Conservation (phyloP, 2,113 vertebrate species). For the Leuciscus idus region DNA sequence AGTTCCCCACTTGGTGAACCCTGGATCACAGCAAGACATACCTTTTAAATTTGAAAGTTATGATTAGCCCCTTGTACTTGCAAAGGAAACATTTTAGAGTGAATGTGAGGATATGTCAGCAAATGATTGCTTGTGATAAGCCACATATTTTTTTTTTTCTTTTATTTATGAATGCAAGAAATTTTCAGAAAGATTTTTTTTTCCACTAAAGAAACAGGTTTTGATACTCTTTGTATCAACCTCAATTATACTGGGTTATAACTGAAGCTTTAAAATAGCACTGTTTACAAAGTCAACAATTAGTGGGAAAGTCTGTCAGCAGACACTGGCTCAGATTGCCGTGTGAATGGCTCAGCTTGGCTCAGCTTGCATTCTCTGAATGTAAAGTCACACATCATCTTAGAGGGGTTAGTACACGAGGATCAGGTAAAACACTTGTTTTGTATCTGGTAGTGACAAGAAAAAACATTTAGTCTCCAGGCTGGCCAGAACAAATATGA, state of each 20-base stretch:
- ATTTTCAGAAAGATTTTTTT: constrained; percentile 63
- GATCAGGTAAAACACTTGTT: constrained; percentile 53
- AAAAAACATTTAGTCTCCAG: constrained; percentile 20
- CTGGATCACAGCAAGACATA: too few relatives aligned
- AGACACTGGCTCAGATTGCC: constrained; percentile 49
- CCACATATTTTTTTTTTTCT: constrained; percentile 50
- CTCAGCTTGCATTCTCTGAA: constrained; percentile 33
- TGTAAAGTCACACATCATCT: constrained; percentile 63
- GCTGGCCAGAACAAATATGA: constrained; percentile 26
- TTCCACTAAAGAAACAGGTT: constrained; percentile 60
- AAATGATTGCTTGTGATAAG: constrained; percentile 56
- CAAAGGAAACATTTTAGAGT: neutral
- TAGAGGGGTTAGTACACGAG: constrained; percentile 51
- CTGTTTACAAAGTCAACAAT: constrained; percentile 68
- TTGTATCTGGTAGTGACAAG: constrained; percentile 41
- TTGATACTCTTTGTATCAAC: constrained; percentile 49
- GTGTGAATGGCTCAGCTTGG: neutral
- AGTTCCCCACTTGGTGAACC: too few relatives aligned
- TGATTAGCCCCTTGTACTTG: neutral
- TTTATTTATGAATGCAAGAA: constrained; percentile 66
- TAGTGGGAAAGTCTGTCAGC: constrained; percentile 59
- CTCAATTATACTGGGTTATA: constrained; percentile 59
- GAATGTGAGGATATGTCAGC: constrained; percentile 66
- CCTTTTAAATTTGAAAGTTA: too few relatives aligned
- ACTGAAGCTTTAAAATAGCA: constrained; percentile 49